Base-by-base conservation (phyloP, 2,888 invertebrate species). In the Eilema depressum region DNA sequence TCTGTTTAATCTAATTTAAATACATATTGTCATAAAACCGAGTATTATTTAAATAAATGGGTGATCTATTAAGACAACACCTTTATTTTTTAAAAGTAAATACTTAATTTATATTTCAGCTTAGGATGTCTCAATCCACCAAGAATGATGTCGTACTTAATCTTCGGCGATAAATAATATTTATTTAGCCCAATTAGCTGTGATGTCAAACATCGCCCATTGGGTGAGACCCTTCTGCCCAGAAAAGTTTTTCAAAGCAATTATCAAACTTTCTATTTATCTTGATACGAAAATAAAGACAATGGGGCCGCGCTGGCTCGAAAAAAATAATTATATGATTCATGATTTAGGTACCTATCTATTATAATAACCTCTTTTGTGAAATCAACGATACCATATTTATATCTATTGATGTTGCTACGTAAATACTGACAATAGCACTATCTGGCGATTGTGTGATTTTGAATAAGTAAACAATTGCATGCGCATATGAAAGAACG, bases 91-190 rank as follows among this genome's bases (percentile, higher is more conserved):
- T n/a, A n/a, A 53, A 53, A 53, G 53, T 8, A n/a, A 53, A 4
- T 41, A 41, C 41, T 41, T 37, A 37, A 47, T 41, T 20, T 41
- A 41, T 47, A 47, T 33, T 62, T 37, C 5, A 63, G 62, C 23
- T 17, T 4, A 37, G 33, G 33, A 62, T 8, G 14, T 62, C 33
- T 61, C 12, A 33, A 33, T 33, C n/a, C 17, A 63, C 25, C 17
- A 20, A 26, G 3, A 20, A 41, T 41, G 41, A 41, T 41, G 20
- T 63, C 17, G 41, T 25, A 63, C 37, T 41, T 26, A 63, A 41
- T 41, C 20, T 41, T 76, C 63, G 10, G 14, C 41, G 41, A 63
- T 63, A 26, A 63, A 11, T 63, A 20, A 63, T 63, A 63, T 63
- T 63, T 63, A 63, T 63, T 63, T 41, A 63, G 25, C 41, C 37